phyloP scores from a whole-genome alignment of 2,797 vertebrate species.

The Agapornis canus region DNA sequence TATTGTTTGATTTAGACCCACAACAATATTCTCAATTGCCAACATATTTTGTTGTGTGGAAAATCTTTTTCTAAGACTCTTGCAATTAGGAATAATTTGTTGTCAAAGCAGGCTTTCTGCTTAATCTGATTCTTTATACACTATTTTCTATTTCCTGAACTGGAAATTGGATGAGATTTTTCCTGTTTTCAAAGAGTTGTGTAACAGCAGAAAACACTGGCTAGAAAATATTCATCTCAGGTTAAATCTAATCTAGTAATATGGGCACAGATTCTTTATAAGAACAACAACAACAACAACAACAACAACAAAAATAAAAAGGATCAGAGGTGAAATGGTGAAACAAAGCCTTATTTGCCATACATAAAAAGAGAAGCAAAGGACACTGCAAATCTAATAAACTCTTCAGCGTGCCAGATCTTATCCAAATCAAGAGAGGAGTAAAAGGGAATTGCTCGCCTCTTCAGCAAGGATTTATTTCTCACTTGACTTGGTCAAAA shows the following conservation, averaged over 20 bases:
- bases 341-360: neutral
- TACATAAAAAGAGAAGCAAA: neutral
- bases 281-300: neutral
- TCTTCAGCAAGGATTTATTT: neutral
- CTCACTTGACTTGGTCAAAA: neutral
- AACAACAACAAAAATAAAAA: neutral
- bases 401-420: slow-evolving; percentile 6
- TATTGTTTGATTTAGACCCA: neutral
- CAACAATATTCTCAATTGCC: neutral
- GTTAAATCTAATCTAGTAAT: neutral
- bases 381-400: neutral
- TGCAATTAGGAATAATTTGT: neutral
- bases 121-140: neutral
- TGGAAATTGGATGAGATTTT: neutral
- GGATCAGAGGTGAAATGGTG: neutral
- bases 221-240: neutral
- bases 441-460: neutral
- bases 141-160: neutral
- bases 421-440: slow-evolving; percentile 6
- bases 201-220: neutral
- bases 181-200: neutral
- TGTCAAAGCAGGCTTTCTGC: neutral
- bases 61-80: neutral
- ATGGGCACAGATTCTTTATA: neutral
- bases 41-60: neutral